phyloP scores from a whole-genome alignment of 2,888 invertebrate species.

The Rhamnusium bicolor region DNA sequence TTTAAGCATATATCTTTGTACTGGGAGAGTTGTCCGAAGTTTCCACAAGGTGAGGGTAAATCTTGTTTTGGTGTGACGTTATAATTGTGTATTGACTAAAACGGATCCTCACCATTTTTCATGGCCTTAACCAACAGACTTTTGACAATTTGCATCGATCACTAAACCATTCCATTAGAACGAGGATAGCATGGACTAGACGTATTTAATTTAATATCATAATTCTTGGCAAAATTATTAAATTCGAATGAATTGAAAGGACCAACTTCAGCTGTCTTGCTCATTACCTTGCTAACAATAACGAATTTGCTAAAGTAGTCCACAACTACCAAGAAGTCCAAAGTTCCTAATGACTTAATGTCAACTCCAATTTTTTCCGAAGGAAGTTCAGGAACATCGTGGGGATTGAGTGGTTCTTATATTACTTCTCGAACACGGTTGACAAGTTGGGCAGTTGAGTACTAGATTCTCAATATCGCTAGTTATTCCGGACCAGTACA shows the following conservation, averaged over 20 bases:
- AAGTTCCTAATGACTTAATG: slow-evolving; percentile 30
- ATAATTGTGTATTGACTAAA: too few species aligned
- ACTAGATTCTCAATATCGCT: too few species aligned
- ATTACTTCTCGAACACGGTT: slow-evolving; percentile 31
- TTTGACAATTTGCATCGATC: slow-evolving; percentile 51
- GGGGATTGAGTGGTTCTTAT: slow-evolving; percentile 29
- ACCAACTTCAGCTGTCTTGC: slow-evolving; percentile 7
- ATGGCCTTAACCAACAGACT: too few species aligned
- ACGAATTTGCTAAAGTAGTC: slow-evolving; percentile 55
- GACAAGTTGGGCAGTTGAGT: too few species aligned
- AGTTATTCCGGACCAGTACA: too few species aligned
- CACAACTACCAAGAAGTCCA: slow-evolving; percentile 48
- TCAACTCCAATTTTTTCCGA: slow-evolving; percentile 42
- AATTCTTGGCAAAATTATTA: slow-evolving; percentile 36
- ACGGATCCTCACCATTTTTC: too few species aligned
- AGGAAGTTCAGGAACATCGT: slow-evolving; percentile 31
- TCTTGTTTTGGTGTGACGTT: too few species aligned
- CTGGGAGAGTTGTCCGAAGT: too few species aligned
- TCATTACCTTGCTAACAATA: slow-evolving; percentile 35
- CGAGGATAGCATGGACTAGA: too few species aligned
- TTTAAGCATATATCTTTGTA: too few species aligned
- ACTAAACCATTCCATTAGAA: slow-evolving; percentile 47
- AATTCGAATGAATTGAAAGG: slow-evolving; percentile 45
- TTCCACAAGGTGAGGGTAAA: too few species aligned
- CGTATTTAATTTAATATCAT: slow-evolving; percentile 39